Evolutionary conservation across 2,113 vertebrate species (phyloP).

Genomic region (Lophochroa leadbeateri): DNA sequence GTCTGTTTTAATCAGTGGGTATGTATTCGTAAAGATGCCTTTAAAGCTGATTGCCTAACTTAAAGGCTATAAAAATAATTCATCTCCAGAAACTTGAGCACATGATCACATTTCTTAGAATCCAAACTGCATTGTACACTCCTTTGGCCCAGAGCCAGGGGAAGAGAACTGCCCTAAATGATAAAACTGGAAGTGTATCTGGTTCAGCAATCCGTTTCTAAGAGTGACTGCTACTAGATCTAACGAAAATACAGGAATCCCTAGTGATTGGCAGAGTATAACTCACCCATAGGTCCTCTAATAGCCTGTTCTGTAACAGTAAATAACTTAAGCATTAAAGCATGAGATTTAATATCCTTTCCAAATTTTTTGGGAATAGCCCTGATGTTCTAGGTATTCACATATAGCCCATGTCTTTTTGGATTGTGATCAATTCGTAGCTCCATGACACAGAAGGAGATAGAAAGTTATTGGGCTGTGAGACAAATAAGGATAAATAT

Average conservation of each 20-base stretch:
- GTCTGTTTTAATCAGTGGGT: not conserved
- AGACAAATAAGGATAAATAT: not conserved
- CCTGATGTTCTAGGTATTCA: not conserved
- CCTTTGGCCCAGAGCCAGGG: not conserved
- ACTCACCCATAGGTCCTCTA: not conserved
- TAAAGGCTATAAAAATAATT: constrained; percentile 23
- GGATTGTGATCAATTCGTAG: not conserved
- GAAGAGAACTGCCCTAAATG: not conserved
- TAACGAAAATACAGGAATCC: not conserved
- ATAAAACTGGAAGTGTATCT: not conserved
- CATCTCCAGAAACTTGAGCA: not conserved
- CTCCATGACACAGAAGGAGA: not conserved
- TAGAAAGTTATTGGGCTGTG: not conserved
- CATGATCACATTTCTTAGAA: not conserved
- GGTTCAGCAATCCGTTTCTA: not conserved
- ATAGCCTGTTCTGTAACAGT: not conserved
- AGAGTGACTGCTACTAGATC: not conserved
- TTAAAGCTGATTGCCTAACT: constrained; percentile 4
- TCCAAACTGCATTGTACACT: not conserved
- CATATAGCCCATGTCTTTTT: not conserved
- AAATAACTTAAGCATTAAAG: not conserved
- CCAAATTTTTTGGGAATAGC: not conserved
- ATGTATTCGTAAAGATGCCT: not conserved
- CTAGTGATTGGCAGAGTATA: not conserved
- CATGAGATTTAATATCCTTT: constrained; percentile 15